These are phyloP conservation scores for Piaya cayana DNA, from an alignment of 2,113 vertebrate genomes.

Conservation along the genomic window DNA sequence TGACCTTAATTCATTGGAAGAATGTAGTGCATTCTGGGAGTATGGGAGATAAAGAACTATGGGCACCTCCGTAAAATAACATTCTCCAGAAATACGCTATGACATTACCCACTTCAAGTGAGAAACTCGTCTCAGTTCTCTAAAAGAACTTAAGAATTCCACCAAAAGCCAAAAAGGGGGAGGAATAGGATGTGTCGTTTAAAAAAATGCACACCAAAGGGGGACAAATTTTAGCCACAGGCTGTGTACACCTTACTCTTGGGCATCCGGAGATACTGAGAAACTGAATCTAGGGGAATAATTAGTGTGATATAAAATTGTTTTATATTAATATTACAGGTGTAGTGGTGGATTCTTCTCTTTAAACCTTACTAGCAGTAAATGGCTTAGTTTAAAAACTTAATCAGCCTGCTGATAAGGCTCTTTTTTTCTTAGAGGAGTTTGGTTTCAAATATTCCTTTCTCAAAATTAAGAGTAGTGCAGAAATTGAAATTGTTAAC, in stretches of 20 bases:
- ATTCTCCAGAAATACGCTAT: background rate
- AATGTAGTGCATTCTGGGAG: background rate
- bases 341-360: background rate
- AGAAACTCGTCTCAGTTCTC: background rate
- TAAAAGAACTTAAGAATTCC: background rate
- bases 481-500: background rate
- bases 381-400: background rate
- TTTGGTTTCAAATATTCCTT: background rate
- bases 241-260: background rate
- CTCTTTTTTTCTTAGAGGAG: background rate
- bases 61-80: background rate
- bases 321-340: background rate
- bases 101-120: background rate
- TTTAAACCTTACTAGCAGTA: background rate
- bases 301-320: background rate
- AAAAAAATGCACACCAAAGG: background rate
- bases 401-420: background rate
- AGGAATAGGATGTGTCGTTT: background rate
- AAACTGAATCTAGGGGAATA: background rate
- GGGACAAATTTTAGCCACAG: background rate
- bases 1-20: background rate
- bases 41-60: background rate
- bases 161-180: fast-evolving
- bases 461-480: background rate
- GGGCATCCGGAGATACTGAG: fast-evolving